Evolutionary conservation across 2,113 vertebrate genomes (phyloP).

Genomic region (Erpornis zantholeuca): DNA sequence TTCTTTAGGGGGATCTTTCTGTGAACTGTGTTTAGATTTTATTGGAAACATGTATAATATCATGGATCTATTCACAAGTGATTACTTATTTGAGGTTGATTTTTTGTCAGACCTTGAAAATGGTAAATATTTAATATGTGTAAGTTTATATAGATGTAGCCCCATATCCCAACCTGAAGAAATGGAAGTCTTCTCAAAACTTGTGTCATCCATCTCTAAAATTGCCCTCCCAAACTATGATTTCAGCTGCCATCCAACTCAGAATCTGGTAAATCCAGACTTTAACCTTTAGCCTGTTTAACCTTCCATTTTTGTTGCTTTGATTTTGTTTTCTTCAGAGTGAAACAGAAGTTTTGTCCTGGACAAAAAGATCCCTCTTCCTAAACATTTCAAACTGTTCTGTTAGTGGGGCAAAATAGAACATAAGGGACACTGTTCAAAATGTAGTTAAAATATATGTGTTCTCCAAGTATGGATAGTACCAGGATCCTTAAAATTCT

Average conservation of each 20-base stretch:
- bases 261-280: not conserved
- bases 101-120: not conserved
- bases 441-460: rapidly evolving
- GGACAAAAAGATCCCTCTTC: rapidly evolving
- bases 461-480: too few relatives aligned
- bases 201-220: not conserved
- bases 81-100: not conserved
- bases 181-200: not conserved
- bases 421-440: not conserved
- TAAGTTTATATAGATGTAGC: not conserved
- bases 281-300: rapidly evolving
- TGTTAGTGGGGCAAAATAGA: not conserved
- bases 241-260: not conserved
- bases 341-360: not conserved
- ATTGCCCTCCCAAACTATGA: not conserved
- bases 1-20: not conserved
- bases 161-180: not conserved
- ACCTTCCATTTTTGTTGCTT: not conserved
- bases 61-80: not conserved
- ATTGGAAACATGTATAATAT: not conserved
- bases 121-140: not conserved
- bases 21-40: not conserved
- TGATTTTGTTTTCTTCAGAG: not conserved
- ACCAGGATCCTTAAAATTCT: not conserved
- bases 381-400: not conserved